phyloP scores from a whole-genome alignment of 2,888 invertebrate species.

The Chymomyza caudatula region DNA sequence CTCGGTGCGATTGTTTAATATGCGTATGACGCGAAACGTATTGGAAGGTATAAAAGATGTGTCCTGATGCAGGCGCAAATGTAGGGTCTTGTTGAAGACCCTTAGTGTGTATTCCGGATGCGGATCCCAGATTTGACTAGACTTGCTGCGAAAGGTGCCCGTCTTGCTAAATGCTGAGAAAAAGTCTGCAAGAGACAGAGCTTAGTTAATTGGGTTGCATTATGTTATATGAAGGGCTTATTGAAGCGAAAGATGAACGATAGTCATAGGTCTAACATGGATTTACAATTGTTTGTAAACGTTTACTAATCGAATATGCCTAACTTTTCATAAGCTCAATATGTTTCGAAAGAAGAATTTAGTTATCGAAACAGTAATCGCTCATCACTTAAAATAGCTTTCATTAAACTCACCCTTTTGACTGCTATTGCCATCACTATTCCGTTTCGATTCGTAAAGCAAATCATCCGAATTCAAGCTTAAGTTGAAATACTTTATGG shows the following conservation, averaged over 20 bases:
- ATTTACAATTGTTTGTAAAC: too few species aligned
- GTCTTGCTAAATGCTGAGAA: conserved; percentile 80
- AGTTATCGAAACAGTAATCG: too few species aligned
- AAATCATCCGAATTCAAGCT: conserved; percentile 81
- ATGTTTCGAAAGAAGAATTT: too few species aligned
- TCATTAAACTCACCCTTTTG: conserved; percentile 47
- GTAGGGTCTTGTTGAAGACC: conserved; percentile 80
- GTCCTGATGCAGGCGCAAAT: conserved; percentile 76
- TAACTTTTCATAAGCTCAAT: too few species aligned
- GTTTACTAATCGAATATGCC: too few species aligned
- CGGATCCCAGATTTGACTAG: conserved; percentile 84
- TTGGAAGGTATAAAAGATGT: conserved; percentile 73
- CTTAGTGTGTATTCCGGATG: conserved; percentile 85
- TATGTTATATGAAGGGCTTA: too few species aligned
- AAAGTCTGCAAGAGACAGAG: conserved; percentile 59
- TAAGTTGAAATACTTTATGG: conserved; percentile 80
- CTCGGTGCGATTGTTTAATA: conserved; percentile 79
- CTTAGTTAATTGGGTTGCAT: too few species aligned
- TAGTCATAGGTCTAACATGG: too few species aligned
- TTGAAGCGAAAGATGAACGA: too few species aligned
- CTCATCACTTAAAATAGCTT: too few species aligned
- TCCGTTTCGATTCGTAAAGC: conserved; percentile 79
- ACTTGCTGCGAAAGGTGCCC: conserved; percentile 83
- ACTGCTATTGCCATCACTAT: conserved; percentile 49
- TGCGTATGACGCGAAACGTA: conserved; percentile 79